phyloP scores from a whole-genome alignment of 2,888 invertebrate genomes.

The Darwinula stevensoni region DNA sequence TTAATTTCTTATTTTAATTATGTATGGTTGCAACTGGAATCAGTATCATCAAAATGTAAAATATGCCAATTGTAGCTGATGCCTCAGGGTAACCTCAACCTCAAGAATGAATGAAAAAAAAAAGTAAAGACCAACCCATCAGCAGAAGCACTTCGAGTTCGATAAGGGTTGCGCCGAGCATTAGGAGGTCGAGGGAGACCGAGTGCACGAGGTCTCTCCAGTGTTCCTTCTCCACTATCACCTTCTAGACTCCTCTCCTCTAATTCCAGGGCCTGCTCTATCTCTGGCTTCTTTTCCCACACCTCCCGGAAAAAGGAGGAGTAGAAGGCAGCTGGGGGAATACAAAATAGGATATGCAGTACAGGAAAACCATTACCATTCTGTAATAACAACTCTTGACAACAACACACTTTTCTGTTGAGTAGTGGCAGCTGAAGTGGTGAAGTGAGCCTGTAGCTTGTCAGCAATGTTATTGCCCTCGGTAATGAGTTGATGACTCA shows the following conservation, averaged over 20 bases:
- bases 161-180: no score
- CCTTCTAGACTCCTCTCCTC: slow-evolving; percentile 29
- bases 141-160: no score
- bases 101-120: no score
- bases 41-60: no score
- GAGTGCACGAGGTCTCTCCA: no score
- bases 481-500: slow-evolving; percentile 63
- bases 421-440: slow-evolving; percentile 55
- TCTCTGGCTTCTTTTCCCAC: slow-evolving; percentile 82
- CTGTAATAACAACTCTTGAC: neutral
- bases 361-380: neutral
- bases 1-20: no score
- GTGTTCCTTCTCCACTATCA: slow-evolving; percentile 35
- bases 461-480: slow-evolving; percentile 81
- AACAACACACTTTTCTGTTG: slow-evolving; percentile 48
- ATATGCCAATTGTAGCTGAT: no score
- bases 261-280: slow-evolving; percentile 69
- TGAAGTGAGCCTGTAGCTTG: slow-evolving; percentile 60
- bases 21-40: no score
- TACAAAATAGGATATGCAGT: slow-evolving; percentile 3
- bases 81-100: no score
- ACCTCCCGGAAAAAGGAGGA: slow-evolving; percentile 86
- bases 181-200: no score
- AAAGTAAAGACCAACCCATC: no score
- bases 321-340: slow-evolving; percentile 51